phyloP scores from a whole-genome alignment of 2,888 invertebrate species.

The Nowickia ferox region DNA sequence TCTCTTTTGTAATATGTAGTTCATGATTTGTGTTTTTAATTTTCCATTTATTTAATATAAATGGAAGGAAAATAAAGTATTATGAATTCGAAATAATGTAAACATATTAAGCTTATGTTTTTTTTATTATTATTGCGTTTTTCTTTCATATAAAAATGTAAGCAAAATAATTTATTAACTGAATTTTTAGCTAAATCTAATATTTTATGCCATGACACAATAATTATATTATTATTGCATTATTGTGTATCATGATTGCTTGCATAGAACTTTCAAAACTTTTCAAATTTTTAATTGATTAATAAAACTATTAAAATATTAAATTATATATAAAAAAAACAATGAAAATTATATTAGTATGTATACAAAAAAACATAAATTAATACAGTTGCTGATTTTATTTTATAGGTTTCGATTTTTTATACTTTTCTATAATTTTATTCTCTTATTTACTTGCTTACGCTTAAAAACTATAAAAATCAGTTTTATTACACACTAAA shows the following conservation, averaged over 20 bases:
- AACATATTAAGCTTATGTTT: conserved; percentile 1
- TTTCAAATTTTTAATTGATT: conserved; percentile 6
- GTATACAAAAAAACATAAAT: conserved; percentile 35
- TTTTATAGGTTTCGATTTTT: neutral
- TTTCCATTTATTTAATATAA: conserved; percentile 35
- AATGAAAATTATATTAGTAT: conserved; percentile 6
- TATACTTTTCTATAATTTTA: neutral
- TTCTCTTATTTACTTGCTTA: conserved; percentile 20
- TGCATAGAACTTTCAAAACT: no score
- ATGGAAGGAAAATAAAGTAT: conserved; percentile 18
- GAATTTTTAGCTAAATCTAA: neutral
- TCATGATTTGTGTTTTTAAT: conserved; percentile 27
- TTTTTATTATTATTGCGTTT: neutral
- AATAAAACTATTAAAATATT: conserved; percentile 33
- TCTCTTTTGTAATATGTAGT: conserved; percentile 38
- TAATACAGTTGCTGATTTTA: conserved; percentile 40
- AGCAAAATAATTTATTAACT: neutral
- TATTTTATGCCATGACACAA: neutral
- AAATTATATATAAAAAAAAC: neutral
- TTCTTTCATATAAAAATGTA: neutral
- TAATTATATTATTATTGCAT: no score
- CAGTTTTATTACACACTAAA: conserved; percentile 29
- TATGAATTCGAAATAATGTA: conserved; percentile 3
- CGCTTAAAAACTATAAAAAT: conserved; percentile 47
- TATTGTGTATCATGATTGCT: no score